These are phyloP conservation scores for Euplexia lucipara DNA, from an alignment of 2,888 invertebrate species.

Conservation along the genomic window DNA sequence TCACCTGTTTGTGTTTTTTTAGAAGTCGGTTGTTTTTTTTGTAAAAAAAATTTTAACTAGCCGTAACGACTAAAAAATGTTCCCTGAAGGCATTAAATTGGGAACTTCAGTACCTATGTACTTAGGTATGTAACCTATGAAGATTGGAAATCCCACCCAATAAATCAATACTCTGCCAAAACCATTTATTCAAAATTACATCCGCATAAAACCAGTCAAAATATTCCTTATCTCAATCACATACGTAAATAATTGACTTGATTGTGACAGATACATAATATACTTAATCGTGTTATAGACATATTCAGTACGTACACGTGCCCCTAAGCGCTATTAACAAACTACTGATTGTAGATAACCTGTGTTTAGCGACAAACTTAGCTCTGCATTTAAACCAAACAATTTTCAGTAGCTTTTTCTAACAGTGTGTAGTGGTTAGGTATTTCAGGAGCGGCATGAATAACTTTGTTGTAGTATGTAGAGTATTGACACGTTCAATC, in stretches of 20 bases:
- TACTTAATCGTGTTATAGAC: conserved; percentile 46
- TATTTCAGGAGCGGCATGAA: conserved; percentile 44
- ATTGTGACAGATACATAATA: conserved; percentile 47
- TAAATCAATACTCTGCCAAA: not conserved
- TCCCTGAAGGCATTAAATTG: no score
- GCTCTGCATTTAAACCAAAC: conserved; percentile 25
- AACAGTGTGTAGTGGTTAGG: conserved; percentile 2
- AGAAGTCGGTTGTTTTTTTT: no score
- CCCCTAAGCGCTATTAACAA: conserved; percentile 67
- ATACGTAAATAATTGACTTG: conserved; percentile 34
- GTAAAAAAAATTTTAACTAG: no score
- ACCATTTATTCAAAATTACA: conserved; percentile 8
- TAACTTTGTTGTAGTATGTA: conserved; percentile 63
- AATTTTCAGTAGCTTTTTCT: conserved; percentile 21
- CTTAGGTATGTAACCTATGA: no score
- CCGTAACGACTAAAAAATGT: no score
- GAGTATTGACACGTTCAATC: conserved; percentile 78
- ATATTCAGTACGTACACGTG: conserved; percentile 66
- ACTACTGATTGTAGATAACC: conserved; percentile 78
- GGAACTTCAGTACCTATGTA: no score
- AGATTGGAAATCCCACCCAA: no score
- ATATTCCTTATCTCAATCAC: conserved; percentile 20
- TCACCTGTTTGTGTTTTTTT: no score
- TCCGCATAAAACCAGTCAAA: conserved; percentile 18
- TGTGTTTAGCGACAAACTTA: conserved; percentile 66